Percentiles rank a stretch among this genome's conserved stretches.
phyloP scores from a whole-genome alignment of 1,140 invertebrate species.

The Bilobella aurantiaca region DNA sequence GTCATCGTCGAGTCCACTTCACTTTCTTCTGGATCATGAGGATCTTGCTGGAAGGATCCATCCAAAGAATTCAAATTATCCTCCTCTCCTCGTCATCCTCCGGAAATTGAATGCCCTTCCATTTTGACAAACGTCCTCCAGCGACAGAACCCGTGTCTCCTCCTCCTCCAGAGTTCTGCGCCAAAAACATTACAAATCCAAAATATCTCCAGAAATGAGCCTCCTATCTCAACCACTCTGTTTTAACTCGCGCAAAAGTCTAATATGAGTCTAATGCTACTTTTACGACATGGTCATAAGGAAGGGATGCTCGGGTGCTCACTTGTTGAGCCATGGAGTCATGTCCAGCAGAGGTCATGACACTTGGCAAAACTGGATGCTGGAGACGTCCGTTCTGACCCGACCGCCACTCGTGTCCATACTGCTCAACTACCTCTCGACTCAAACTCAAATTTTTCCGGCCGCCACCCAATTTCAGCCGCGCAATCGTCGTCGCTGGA shows the following conservation, averaged over 20 bases:
- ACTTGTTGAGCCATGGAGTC: conserved; percentile 20
- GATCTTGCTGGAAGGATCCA: neutral
- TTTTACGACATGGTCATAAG: too few species aligned
- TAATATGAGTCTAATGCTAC: too few species aligned
- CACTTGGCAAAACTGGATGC: neutral
- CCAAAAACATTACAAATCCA: neutral
- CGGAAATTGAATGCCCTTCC: conserved; percentile 64
- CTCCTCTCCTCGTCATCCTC: conserved; percentile 38
- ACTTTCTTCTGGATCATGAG: neutral
- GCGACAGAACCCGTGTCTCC: too few species aligned
- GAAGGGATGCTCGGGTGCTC: too few species aligned
- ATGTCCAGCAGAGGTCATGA: neutral
- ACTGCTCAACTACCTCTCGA: conserved; percentile 1
- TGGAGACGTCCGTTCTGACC: too few species aligned
- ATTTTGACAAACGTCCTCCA: conserved; percentile 57
- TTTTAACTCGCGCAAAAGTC: too few species aligned
- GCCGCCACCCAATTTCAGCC: neutral
- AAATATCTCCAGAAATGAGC: too few species aligned
- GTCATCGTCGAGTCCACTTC: neutral
- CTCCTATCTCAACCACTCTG: too few species aligned
- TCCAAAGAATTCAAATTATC: conserved; percentile 19
- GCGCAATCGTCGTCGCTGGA: conserved; percentile 11
- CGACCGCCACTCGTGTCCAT: neutral
- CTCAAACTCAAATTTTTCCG: conserved; percentile 11
- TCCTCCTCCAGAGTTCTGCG: neutral